Evolutionary conservation across 2,888 invertebrate genomes (phyloP).

Genomic region (Netelia inedita): DNA sequence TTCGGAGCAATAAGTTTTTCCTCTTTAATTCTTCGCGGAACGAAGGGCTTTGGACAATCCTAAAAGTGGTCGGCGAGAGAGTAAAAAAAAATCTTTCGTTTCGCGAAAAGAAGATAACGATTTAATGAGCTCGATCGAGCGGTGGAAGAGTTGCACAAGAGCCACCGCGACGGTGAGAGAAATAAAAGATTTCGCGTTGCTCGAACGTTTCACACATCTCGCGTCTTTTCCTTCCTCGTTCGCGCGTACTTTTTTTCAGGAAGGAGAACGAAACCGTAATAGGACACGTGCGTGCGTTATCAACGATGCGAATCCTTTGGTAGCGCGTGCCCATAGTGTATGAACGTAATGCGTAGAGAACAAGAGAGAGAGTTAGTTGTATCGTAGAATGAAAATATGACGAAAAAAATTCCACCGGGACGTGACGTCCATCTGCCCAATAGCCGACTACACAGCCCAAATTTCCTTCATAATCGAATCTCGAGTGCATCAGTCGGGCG

Average conservation of each 20-base stretch:
- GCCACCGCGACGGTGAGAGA: background rate
- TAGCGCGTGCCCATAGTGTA: background rate
- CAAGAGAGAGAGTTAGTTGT: constrained; percentile 29
- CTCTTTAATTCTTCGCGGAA: constrained; percentile 7
- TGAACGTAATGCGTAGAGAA: constrained; percentile 27
- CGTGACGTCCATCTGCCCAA: constrained; percentile 38
- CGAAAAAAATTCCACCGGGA: constrained; percentile 39
- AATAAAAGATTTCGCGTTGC: constrained; percentile 22
- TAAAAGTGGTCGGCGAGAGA: constrained; percentile 4
- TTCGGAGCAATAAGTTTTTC: constrained; percentile 30
- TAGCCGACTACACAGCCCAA: constrained; percentile 41
- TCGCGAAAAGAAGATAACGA: constrained; percentile 14
- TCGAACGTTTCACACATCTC: constrained; percentile 1
- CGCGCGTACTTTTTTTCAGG: background rate
- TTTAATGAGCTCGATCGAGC: constrained; percentile 41
- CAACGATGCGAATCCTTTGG: background rate
- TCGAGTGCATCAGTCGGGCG: constrained; percentile 33
- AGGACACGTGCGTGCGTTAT: background rate
- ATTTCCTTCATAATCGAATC: constrained; percentile 61
- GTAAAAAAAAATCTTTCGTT: constrained; percentile 9
- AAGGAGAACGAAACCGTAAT: constrained; percentile 8
- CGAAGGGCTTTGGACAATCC: constrained; percentile 9
- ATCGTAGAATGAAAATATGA: constrained; percentile 18
- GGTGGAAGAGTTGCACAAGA: constrained; percentile 3
- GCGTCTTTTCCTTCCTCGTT: background rate